Percentiles rank a stretch among this genome's conserved stretches.
Conservation (phyloP, 2,113 vertebrate genomes). For the Crotalus tigris region DNA sequence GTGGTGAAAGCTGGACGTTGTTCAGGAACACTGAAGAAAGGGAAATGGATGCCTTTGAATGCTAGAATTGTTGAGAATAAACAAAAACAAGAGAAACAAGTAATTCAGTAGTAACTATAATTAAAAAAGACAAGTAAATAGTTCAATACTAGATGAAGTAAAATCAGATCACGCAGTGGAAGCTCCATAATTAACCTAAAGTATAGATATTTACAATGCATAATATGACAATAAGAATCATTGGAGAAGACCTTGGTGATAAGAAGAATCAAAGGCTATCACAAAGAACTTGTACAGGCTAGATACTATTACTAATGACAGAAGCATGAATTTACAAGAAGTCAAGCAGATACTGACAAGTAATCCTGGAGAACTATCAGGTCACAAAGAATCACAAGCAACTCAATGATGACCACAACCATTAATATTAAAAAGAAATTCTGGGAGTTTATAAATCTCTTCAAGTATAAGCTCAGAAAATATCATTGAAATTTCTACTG, state of each 20-base stretch:
- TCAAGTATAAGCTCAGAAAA: neutral
- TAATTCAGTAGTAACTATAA: neutral
- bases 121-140: neutral
- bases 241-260: neutral
- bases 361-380: neutral
- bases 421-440: neutral
- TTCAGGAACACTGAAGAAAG: neutral
- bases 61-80: neutral
- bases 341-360: neutral
- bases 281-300: neutral
- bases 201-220: neutral
- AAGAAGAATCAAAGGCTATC: neutral
- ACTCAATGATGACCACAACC: neutral
- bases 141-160: neutral
- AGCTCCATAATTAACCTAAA: neutral
- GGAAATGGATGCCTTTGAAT: neutral
- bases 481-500: neutral
- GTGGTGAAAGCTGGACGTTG: neutral
- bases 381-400: neutral
- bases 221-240: neutral
- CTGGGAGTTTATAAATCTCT: neutral
- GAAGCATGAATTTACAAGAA: neutral
- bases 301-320: neutral
- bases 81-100: neutral
- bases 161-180: neutral